phyloP scores from a whole-genome alignment of 2,113 vertebrate species.

The Phasianus colchicus region DNA sequence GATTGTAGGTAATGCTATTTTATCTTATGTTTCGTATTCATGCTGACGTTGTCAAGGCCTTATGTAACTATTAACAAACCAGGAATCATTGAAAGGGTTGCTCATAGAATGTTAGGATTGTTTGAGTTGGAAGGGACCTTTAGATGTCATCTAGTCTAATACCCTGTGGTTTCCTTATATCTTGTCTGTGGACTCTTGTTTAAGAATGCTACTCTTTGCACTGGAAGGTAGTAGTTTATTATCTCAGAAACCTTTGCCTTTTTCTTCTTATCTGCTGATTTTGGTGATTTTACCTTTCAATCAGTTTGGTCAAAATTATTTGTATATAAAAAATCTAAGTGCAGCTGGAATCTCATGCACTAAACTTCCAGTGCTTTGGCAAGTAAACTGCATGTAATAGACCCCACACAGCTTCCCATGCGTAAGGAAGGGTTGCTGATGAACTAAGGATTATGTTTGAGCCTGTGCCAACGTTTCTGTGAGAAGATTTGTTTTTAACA shows the following conservation, averaged over 20 bases:
- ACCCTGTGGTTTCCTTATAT: not conserved
- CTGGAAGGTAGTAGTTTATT: not conserved
- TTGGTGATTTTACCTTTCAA: not conserved
- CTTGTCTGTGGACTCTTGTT: not conserved
- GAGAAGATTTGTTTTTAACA: constrained; percentile 30
- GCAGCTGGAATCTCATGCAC: fast-evolving
- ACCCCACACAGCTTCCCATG: not conserved
- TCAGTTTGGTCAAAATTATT: not conserved
- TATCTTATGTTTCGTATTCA: not conserved
- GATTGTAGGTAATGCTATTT: not conserved
- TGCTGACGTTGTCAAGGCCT: not conserved
- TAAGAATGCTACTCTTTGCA: not conserved
- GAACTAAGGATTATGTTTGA: not conserved
- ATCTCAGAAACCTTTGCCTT: not conserved
- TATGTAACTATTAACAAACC: not conserved
- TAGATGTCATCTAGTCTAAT: too few relatives aligned
- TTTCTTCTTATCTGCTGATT: not conserved
- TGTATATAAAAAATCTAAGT: not conserved
- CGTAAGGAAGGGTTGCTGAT: not conserved
- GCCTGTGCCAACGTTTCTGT: constrained; percentile 40
- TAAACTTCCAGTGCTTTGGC: not conserved
- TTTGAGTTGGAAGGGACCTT: too few relatives aligned
- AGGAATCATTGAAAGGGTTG: fast-evolving
- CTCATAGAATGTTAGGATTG: too few relatives aligned
- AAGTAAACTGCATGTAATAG: not conserved